Percentiles rank a stretch among this genome's conserved stretches.
These are phyloP conservation scores for Arctia plantaginis DNA, from an alignment of 2,888 invertebrate species.

Conservation along the genomic window DNA sequence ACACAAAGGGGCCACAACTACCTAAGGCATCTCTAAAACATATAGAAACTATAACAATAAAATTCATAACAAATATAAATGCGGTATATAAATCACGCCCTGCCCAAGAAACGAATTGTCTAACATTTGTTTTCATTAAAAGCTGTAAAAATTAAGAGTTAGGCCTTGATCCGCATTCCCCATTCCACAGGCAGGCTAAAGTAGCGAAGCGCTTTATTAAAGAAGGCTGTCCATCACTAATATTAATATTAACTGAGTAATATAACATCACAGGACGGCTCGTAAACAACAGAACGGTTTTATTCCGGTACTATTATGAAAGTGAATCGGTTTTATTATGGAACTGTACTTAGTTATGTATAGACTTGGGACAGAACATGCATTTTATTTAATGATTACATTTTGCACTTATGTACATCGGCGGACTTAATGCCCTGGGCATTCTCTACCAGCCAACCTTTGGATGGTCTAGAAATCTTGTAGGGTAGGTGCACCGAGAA, in stretches of 20 bases:
- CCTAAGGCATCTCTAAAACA: background rate
- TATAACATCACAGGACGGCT: slow-evolving; percentile 31
- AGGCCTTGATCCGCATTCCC: background rate
- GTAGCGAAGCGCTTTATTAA: slow-evolving; percentile 26
- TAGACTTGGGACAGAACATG: background rate
- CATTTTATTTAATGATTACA: too few relatives aligned
- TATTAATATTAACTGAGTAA: slow-evolving; percentile 54
- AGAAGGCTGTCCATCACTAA: slow-evolving; percentile 45
- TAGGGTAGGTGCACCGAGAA: too few relatives aligned
- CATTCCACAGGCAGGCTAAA: background rate
- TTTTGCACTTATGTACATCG: too few relatives aligned
- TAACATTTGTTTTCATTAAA: background rate
- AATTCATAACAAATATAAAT: background rate
- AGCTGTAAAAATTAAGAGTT: slow-evolving; percentile 6
- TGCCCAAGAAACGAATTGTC: background rate
- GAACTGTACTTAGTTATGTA: background rate
- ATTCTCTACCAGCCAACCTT: too few relatives aligned
- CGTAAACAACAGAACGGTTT: slow-evolving; percentile 1
- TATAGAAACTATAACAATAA: background rate
- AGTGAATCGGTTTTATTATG: too few relatives aligned
- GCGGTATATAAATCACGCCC: background rate
- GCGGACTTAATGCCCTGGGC: too few relatives aligned
- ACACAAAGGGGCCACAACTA: background rate
- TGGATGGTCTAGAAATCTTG: too few relatives aligned
- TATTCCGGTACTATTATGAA: background rate